Conservation (phyloP, 2,888 invertebrate genomes). For the Liopterus haemorrhoidalis region DNA sequence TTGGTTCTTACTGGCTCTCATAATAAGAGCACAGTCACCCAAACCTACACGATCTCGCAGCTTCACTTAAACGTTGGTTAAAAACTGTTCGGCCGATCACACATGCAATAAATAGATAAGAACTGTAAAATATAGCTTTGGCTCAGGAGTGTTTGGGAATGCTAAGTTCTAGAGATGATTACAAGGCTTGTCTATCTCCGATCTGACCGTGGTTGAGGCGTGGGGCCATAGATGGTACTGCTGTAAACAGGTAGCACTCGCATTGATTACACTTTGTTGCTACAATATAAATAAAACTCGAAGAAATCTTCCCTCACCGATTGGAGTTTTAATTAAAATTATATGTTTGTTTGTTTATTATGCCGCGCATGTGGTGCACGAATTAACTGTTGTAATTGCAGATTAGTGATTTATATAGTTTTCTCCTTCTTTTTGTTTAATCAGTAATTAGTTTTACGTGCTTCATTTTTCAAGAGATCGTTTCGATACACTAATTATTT, state of each 20-base stretch:
- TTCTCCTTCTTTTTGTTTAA: too few species aligned
- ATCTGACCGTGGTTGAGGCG: too few species aligned
- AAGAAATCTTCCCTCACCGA: too few species aligned
- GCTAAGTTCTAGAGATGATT: slow-evolving; percentile 20
- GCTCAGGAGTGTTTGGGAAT: slow-evolving; percentile 23
- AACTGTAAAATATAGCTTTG: slow-evolving; percentile 41
- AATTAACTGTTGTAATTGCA: slow-evolving; percentile 21
- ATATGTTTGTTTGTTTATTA: slow-evolving; percentile 18
- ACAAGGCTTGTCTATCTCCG: too few species aligned
- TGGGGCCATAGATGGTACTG: too few species aligned
- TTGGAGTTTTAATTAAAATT: slow-evolving; percentile 20
- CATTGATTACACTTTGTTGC: too few species aligned
- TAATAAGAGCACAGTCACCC: slow-evolving; percentile 36
- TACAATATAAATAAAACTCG: too few species aligned
- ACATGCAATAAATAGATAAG: slow-evolving; percentile 43
- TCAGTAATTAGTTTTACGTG: too few species aligned
- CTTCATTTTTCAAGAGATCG: too few species aligned
- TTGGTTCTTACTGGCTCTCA: slow-evolving; percentile 39
- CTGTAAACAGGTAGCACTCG: too few species aligned
- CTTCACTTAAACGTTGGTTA: background rate
- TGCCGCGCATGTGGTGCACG: slow-evolving; percentile 10
- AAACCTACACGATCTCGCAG: slow-evolving; percentile 16
- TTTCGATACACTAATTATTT: too few species aligned
- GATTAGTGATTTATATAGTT: slow-evolving; percentile 23
- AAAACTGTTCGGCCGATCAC: slow-evolving; percentile 30